Percentiles rank a stretch among this genome's conserved stretches.
Conservation (phyloP, 1,140 invertebrate genomes). For the Neodiprion lecontei region DNA sequence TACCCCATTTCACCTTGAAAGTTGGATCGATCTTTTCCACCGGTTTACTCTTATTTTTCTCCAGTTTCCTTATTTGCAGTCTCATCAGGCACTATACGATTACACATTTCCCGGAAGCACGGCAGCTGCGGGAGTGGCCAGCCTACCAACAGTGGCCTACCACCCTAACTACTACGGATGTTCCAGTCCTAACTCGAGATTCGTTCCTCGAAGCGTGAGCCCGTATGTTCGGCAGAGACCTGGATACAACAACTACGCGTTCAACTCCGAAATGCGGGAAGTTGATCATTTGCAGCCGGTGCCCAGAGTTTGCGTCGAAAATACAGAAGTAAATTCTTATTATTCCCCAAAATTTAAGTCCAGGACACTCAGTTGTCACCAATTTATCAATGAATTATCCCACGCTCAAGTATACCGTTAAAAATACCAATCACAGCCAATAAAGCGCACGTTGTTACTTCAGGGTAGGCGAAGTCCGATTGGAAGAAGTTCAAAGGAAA, state of each 20-base stretch:
- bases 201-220: conserved; percentile 20
- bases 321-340: conserved; percentile 27
- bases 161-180: conserved; percentile 52
- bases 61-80: not conserved
- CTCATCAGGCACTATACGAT: not conserved
- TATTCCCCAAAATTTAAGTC: too few relatives aligned
- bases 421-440: too few relatives aligned
- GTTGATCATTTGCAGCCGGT: conserved; percentile 47
- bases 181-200: conserved; percentile 39
- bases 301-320: conserved; percentile 47
- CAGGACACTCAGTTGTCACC: too few relatives aligned
- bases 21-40: too few relatives aligned
- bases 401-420: too few relatives aligned
- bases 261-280: conserved; percentile 52
- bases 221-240: conserved; percentile 31
- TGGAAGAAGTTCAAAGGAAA: not conserved
- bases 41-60: not conserved
- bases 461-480: not conserved
- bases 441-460: not conserved
- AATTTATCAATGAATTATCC: too few relatives aligned
- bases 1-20: too few relatives aligned
- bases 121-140: not conserved
- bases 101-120: conserved; percentile 1
- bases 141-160: not conserved
- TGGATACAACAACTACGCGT: conserved; percentile 53